Evolutionary conservation across 2,113 vertebrate species (phyloP), one percentile per base, ranked within the genome.

Genomic region (Patagioenas fasciata): DNA sequence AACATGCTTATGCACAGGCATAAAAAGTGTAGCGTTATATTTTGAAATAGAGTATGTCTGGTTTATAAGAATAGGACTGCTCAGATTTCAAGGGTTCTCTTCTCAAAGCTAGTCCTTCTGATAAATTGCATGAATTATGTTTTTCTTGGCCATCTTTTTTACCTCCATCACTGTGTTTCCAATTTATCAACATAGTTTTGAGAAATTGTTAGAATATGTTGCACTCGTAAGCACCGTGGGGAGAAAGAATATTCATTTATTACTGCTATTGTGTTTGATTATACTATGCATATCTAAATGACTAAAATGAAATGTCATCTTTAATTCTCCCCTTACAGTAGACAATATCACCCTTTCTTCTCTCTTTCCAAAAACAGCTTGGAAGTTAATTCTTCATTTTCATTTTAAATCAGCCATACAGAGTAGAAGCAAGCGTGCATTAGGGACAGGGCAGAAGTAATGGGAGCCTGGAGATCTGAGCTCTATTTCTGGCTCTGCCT

Each of bases 91-190:
- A 91, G 86, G 14, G 85, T 66, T 89, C 67, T 89, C 56, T 88
- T 91, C 93, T 93, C 61, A 88, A 89, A 94, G 58, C 62, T 58
- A 93, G 67, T 85, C 73, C 64, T 71, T 96, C 85, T 97, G 95
- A 97, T 95, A 96, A 97, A 95, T 95, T 73, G 94, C 88, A 92
- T 61, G 61, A 64, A 95, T 94, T 90, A 75, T 97, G 80, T 96
- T 97, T 95, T 83, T 82, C 48, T 95, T 89, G 96, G 97, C 96
- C 34, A 66, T 80, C 64, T 88, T 89, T 31, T 44, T 93, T 88
- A 93, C 96, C 89, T 97, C 94, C 95, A 93, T 93, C 96, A 88
- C 86, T 80, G 85, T 81, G 77, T 36, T 57, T 94, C 64, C 84
- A 93, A 95, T 95, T 97, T 95, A 93, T 95, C 81, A 95, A 60